Percentiles rank a stretch among this genome's conserved stretches.
Conservation (phyloP, 1,140 invertebrate genomes). For the Caenorhabditis tropicalis region DNA sequence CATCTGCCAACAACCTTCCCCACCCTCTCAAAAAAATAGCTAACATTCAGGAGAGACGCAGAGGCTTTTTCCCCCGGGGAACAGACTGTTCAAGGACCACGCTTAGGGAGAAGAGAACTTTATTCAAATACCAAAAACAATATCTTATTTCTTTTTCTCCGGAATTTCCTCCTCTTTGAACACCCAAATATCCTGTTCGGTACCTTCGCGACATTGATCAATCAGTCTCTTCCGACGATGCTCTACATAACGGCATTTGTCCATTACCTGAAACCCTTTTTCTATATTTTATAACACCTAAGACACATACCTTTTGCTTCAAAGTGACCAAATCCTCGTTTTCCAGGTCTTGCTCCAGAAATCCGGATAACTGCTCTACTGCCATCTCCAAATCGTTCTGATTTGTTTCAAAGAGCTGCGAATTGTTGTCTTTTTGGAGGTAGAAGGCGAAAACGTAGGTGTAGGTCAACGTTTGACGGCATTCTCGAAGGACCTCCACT, state of each 20-base stretch:
- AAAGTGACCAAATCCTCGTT: conserved; percentile 93
- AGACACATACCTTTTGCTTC: conserved; percentile 81
- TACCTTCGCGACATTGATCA: conserved; percentile 95
- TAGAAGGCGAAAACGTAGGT: conserved; percentile 99
- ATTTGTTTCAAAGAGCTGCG: conserved; percentile 98
- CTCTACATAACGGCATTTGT: conserved; percentile 98
- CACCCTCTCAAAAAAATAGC: too few species aligned
- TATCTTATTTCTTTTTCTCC: too few species aligned
- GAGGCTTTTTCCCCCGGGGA: too few species aligned
- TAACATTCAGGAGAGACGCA: too few species aligned
- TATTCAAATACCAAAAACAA: too few species aligned
- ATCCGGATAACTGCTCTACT: conserved; percentile 94
- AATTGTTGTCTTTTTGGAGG: conserved; percentile 95
- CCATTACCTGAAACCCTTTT: conserved; percentile 84
- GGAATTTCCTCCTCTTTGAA: too few species aligned
- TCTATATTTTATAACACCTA: conserved; percentile 76
- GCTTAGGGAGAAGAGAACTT: too few species aligned
- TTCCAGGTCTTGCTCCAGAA: conserved; percentile 96
- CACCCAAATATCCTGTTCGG: conserved; percentile 97
- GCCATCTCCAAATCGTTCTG: conserved; percentile 95
- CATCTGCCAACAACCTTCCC: too few species aligned
- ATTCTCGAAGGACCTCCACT: conserved; percentile 94
- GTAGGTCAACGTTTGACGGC: conserved; percentile 96
- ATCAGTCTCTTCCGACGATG: conserved; percentile 89
- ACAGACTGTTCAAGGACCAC: too few species aligned